phyloP scores from a whole-genome alignment of 2,113 vertebrate species.

The Pelobates fuscus region DNA sequence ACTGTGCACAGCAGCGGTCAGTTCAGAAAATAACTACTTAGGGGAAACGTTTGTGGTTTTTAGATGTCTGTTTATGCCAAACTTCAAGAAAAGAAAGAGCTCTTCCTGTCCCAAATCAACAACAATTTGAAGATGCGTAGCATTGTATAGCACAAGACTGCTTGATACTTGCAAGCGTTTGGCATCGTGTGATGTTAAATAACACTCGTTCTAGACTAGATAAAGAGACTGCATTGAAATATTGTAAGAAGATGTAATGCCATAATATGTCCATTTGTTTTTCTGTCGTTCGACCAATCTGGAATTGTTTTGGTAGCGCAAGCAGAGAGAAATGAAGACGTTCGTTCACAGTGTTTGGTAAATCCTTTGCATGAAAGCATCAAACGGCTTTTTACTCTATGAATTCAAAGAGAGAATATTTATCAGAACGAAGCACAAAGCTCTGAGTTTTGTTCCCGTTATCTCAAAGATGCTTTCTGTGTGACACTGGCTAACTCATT shows the following conservation, averaged over 20 bases:
- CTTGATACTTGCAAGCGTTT: too few species aligned
- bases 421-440: slow-evolving; percentile 61
- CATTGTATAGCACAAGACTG: too few species aligned
- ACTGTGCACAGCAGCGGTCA: too few species aligned
- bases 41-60: too few species aligned
- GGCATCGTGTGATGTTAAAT: too few species aligned
- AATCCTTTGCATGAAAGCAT: slow-evolving; percentile 56
- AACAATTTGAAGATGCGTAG: too few species aligned
- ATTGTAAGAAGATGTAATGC: slow-evolving; percentile 4
- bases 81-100: too few species aligned
- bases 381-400: slow-evolving; percentile 56
- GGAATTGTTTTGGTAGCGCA: slow-evolving; percentile 42
- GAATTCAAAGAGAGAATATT: slow-evolving; percentile 60
- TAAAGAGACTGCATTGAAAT: not conserved
- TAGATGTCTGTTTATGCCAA: too few species aligned
- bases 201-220: too few species aligned
- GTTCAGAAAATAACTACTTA: too few species aligned
- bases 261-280: slow-evolving; percentile 44
- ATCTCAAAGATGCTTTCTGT: slow-evolving; percentile 56
- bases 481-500: slow-evolving; percentile 55
- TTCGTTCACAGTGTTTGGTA: slow-evolving; percentile 51
- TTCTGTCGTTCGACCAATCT: not conserved
- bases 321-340: slow-evolving; percentile 51
- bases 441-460: slow-evolving; percentile 50
- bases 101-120: too few species aligned